Base-by-base conservation (phyloP, 2,797 vertebrate species). In the Notolepis coatsorum region DNA sequence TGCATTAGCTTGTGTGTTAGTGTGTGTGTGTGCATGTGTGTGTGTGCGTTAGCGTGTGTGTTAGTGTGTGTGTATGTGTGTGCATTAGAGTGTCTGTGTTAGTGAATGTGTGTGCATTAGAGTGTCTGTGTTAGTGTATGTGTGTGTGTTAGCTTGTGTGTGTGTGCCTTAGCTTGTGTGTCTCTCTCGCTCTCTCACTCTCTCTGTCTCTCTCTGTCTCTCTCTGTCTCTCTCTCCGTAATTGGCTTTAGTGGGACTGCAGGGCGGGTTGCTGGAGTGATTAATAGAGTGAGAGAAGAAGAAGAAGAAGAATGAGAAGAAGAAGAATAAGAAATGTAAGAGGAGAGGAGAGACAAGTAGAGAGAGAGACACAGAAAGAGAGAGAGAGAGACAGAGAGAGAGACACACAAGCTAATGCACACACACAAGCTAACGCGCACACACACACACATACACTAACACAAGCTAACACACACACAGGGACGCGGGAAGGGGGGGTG, bases 161-260 rank as follows among this genome's bases (percentile, higher is more conserved):
- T n/a, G n/a, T n/a, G n/a, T n/a, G n/a, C n/a, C n/a, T n/a, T n/a
- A n/a, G n/a, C n/a, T n/a, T n/a, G n/a, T n/a, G n/a, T n/a, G n/a
- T n/a, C n/a, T n/a, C n/a, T n/a, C n/a, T n/a, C n/a, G n/a, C n/a
- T n/a, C n/a, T n/a, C n/a, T n/a, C n/a, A n/a, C n/a, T n/a, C 31
- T 2, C 7, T 8, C 7, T 7, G 5, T 7, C 31, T 35, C 5
- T n/a, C 38, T 7, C 25, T 21, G 3, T 20, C 23, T 24, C 53
- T 79, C 77, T 77, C 55, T 68, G 57, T 75, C 35, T 54, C 35
- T 35, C 63, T 68, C n/a, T n/a, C n/a, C n/a, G n/a, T 85, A 88
- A 84, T 81, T 86, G 75, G 69, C 70, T 77, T 88, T 83, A 70
- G 72, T 68, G 77, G 65, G 74, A 84, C 77, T 76, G 61, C 80